Evolutionary conservation across 2,888 invertebrate genomes (phyloP).

Genomic region (Caenorhabditis wallacei): DNA sequence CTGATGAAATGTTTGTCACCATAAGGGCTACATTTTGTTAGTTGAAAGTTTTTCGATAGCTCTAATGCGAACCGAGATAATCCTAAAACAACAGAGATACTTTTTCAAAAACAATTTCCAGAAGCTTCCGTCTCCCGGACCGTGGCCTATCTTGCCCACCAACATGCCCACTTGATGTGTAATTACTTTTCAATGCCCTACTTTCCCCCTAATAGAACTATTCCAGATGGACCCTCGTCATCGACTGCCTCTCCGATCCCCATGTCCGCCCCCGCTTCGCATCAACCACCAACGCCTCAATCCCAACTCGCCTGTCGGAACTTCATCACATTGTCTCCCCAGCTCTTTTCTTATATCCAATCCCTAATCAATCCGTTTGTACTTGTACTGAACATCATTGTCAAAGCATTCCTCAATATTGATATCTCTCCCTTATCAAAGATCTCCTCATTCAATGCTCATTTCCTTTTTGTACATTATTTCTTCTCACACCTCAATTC

Average conservation of each 20-base stretch:
- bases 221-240: constrained; percentile 76
- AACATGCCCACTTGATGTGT: constrained; percentile 79
- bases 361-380: constrained; percentile 78
- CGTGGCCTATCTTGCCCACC: constrained; percentile 79
- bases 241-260: constrained; percentile 80
- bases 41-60: too few relatives aligned
- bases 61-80: too few relatives aligned
- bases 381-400: constrained; percentile 81
- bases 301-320: constrained; percentile 37
- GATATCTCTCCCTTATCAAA: neutral
- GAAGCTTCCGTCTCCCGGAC: constrained; percentile 74
- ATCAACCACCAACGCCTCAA: constrained; percentile 49
- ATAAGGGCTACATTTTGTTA: too few relatives aligned
- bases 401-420: constrained; percentile 46
- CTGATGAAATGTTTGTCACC: too few relatives aligned
- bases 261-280: constrained; percentile 79
- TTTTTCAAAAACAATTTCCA: constrained; percentile 20
- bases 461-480: constrained; percentile 4
- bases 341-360: constrained; percentile 58
- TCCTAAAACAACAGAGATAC: neutral
- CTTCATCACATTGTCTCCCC: constrained; percentile 59
- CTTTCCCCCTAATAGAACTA: neutral
- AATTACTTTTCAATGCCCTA: too few relatives aligned
- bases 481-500: constrained; percentile 37
- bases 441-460: too few relatives aligned